Conservation (phyloP, 2,888 invertebrate genomes). For the Tetragonula carbonaria region DNA sequence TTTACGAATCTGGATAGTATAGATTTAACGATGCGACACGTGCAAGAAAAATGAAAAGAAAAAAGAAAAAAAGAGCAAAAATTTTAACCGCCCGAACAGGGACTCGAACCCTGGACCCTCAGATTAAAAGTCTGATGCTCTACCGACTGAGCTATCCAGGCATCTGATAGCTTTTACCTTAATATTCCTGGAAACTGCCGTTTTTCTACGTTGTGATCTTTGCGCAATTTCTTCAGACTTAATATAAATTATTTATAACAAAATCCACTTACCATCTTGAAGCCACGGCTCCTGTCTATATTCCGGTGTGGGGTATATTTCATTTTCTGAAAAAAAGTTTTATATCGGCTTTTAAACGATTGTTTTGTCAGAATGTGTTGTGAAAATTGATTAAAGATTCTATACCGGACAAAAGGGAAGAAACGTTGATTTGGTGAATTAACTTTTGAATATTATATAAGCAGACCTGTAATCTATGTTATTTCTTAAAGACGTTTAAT, state of each 20-base stretch:
- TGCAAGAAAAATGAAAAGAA: background rate
- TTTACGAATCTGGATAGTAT: accelerated
- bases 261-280: constrained; percentile 76
- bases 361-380: background rate
- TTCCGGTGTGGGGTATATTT: constrained; percentile 76
- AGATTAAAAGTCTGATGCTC: constrained; percentile 84
- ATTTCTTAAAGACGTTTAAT: no score
- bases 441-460: background rate
- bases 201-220: background rate
- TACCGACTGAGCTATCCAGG: constrained; percentile 84
- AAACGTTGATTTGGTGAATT: background rate
- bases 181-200: accelerated
- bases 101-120: constrained; percentile 84
- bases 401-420: background rate
- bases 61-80: constrained; percentile 37
- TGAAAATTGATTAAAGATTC: background rate
- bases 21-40: background rate
- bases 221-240: background rate
- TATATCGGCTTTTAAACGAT: background rate
- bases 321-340: constrained; percentile 71
- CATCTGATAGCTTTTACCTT: constrained; percentile 4
- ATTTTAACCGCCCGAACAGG: constrained; percentile 81
- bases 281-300: constrained; percentile 80
- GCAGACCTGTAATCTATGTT: background rate
- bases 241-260: constrained; percentile 12